Evolutionary conservation across 1,140 invertebrate species (phyloP).

Genomic region (Heliconius melpomene): DNA sequence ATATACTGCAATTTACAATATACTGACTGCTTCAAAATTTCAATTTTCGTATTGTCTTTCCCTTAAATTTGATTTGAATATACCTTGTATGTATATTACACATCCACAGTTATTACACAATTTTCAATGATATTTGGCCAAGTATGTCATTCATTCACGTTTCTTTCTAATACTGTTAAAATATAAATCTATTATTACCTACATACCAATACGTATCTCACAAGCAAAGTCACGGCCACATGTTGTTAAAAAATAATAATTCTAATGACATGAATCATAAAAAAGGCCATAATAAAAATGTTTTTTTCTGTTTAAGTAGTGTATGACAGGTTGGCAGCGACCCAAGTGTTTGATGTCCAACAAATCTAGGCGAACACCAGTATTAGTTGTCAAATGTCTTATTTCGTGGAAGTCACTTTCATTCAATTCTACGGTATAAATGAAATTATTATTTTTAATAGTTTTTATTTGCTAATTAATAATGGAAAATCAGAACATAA

Average conservation of each 20-base stretch:
- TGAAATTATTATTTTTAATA: not conserved
- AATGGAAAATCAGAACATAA: not conserved
- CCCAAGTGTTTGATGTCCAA: slow-evolving; percentile 51
- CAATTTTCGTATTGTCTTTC: too few species aligned
- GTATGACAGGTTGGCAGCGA: slow-evolving; percentile 38
- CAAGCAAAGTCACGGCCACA: not conserved
- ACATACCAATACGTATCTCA: not conserved
- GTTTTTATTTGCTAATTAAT: not conserved
- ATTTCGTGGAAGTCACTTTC: slow-evolving; percentile 28
- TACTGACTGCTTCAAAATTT: too few species aligned
- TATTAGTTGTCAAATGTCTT: slow-evolving; percentile 30
- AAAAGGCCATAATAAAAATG: slow-evolving; percentile 6
- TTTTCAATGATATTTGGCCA: too few species aligned
- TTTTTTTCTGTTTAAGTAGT: slow-evolving; percentile 19
- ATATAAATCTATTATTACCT: too few species aligned
- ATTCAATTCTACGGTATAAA: not conserved
- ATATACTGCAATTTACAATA: not conserved
- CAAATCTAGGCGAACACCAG: slow-evolving; percentile 35
- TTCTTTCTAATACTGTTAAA: too few species aligned
- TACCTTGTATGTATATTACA: too few species aligned
- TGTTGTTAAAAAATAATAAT: slow-evolving; percentile 16
- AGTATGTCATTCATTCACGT: too few species aligned
- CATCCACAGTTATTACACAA: too few species aligned
- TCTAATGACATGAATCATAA: slow-evolving; percentile 26
- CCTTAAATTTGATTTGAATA: too few species aligned